A percentile compares a stretch with the other conserved stretches of the same genome.
Conservation (phyloP, 2,797 vertebrate species). For the Argentina silus region DNA sequence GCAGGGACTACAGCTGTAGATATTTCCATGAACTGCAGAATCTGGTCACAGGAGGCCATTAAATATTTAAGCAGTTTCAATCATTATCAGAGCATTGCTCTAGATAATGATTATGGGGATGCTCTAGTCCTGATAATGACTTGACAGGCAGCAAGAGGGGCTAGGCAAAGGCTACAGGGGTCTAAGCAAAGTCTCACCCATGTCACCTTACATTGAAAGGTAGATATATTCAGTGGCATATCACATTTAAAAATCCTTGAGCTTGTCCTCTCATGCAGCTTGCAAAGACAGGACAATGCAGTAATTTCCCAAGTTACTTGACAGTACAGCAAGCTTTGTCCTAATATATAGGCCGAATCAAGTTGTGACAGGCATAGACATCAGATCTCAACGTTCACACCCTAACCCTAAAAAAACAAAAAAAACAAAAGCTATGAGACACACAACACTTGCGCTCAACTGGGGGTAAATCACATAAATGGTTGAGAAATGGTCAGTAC, state of each 20-base stretch:
- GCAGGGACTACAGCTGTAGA: not conserved
- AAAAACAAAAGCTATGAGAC: not conserved
- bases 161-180: not conserved
- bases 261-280: constrained; percentile 47
- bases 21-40: not conserved
- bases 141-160: not conserved
- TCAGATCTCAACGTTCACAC: not conserved
- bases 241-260: not conserved
- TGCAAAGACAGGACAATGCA: constrained; percentile 52
- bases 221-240: not conserved
- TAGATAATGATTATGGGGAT: constrained; percentile 14
- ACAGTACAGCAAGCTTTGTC: not conserved
- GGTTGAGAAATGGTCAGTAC: not conserved
- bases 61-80: constrained; percentile 40
- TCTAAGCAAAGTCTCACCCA: constrained; percentile 23
- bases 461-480: not conserved
- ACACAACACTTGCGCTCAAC: not conserved
- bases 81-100: constrained; percentile 21
- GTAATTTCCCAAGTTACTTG: not conserved
- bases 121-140: not conserved
- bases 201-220: constrained; percentile 15
- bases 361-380: not conserved
- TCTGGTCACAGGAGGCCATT: constrained; percentile 20
- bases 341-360: not conserved
- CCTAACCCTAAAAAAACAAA: not conserved